Conservation (phyloP, 2,113 vertebrate species). For the Mola mola region DNA sequence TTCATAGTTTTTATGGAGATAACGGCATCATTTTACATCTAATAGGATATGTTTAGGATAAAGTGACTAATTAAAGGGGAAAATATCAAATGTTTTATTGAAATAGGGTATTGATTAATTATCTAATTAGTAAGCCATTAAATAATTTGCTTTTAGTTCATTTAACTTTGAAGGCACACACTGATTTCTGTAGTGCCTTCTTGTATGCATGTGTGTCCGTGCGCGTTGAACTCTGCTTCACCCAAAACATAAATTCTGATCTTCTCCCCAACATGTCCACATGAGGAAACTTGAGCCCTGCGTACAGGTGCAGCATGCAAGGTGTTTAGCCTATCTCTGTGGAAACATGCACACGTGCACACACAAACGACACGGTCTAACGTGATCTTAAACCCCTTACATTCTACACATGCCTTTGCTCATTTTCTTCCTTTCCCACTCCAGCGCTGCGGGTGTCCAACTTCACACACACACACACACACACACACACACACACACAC, state of each 20-base stretch:
- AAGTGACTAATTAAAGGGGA: no score
- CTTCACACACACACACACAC: constrained; percentile 33
- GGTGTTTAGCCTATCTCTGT: constrained; percentile 65
- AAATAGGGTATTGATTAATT: no score
- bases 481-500: constrained; percentile 43
- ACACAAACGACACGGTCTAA: constrained; percentile 53
- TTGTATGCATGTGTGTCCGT: constrained; percentile 33
- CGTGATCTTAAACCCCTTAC: constrained; percentile 61
- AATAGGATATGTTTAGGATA: no score
- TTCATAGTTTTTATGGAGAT: no score
- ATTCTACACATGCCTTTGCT: constrained; percentile 73
- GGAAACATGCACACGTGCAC: constrained; percentile 18
- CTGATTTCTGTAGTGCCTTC: constrained; percentile 1
- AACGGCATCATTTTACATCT: no score
- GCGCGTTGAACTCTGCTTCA: constrained; percentile 30
- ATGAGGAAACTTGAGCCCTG: constrained; percentile 58
- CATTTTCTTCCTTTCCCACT: constrained; percentile 27
- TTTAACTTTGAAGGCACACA: no score
- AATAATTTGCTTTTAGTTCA: no score
- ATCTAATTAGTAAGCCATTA: no score
- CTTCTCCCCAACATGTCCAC: constrained; percentile 26
- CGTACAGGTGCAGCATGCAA: constrained; percentile 83
- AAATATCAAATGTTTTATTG: no score
- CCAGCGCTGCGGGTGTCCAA: constrained; percentile 58
- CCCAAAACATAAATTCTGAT: constrained; percentile 50